A percentile compares a stretch with the other conserved stretches of the same genome.
Evolutionary conservation across 2,797 vertebrate genomes (phyloP).

Genomic region (Holocentrus rufus): DNA sequence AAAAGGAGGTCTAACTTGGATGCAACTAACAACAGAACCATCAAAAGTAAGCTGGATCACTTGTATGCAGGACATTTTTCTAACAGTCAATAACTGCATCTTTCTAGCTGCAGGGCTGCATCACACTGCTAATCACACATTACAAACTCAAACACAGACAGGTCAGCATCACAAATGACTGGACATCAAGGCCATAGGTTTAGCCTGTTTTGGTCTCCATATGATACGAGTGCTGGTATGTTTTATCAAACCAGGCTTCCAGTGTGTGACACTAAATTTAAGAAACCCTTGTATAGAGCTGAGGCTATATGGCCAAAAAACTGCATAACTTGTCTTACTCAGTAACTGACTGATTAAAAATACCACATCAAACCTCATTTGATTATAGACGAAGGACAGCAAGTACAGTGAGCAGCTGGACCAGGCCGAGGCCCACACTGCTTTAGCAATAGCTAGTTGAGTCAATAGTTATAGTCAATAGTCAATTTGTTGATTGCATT

Average conservation of each 20-base stretch:
- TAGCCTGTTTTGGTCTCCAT: neutral
- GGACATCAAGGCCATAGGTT: neutral
- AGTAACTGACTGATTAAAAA: neutral
- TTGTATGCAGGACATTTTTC: too few species aligned
- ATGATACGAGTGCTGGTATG: neutral
- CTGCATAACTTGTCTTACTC: neutral
- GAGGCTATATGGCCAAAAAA: too few species aligned
- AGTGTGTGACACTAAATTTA: too few species aligned
- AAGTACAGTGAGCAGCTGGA: neutral
- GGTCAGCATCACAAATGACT: constrained; percentile 2
- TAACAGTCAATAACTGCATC: too few species aligned
- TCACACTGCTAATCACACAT: neutral
- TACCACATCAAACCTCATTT: neutral
- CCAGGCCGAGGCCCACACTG: too few species aligned
- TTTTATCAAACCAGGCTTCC: neutral
- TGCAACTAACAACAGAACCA: too few species aligned
- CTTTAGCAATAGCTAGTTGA: too few species aligned
- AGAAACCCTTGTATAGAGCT: too few species aligned
- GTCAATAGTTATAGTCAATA: too few species aligned
- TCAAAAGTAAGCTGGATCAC: too few species aligned
- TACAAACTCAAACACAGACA: neutral
- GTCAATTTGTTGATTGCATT: too few species aligned
- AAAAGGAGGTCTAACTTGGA: too few species aligned
- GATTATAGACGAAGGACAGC: neutral
- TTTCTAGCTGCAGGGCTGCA: neutral